These are phyloP conservation scores for Tetragonula clypearis DNA, from an alignment of 1,140 invertebrate species.

Conservation along the genomic window DNA sequence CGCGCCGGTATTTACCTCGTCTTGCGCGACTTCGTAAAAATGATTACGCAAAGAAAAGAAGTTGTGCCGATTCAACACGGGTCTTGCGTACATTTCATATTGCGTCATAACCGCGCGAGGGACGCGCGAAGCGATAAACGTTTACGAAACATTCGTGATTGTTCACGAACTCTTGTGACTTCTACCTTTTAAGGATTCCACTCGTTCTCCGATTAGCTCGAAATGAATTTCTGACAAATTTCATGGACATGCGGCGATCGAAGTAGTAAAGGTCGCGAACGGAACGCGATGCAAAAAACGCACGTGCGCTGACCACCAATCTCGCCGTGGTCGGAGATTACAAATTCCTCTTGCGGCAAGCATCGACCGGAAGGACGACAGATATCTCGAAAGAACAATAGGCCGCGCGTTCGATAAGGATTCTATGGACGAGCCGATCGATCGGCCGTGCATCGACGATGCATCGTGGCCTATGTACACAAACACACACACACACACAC, in stretches of 20 bases:
- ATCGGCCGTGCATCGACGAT: conserved; percentile 9
- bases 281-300: conserved; percentile 3
- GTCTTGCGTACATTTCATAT: conserved; percentile 25
- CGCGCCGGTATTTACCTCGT: conserved; percentile 8
- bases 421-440: conserved; percentile 27
- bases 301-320: background rate
- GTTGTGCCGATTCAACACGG: background rate
- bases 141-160: conserved; percentile 19
- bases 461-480: background rate
- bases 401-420: conserved; percentile 44
- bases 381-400: conserved; percentile 47
- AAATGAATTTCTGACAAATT: background rate
- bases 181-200: background rate
- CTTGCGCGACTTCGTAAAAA: conserved; percentile 1
- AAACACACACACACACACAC: no score
- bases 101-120: conserved; percentile 20
- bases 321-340: conserved; percentile 12
- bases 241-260: background rate
- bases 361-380: conserved; percentile 18
- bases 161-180: background rate
- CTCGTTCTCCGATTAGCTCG: no score
- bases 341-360: conserved; percentile 15
- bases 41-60: conserved; percentile 33
- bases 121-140: conserved; percentile 18
- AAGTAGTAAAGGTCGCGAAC: background rate